Percentiles rank a stretch among this genome's conserved stretches.
Conservation (phyloP, 1,140 invertebrate species). For the Daktulosphaira vitifoliae region DNA sequence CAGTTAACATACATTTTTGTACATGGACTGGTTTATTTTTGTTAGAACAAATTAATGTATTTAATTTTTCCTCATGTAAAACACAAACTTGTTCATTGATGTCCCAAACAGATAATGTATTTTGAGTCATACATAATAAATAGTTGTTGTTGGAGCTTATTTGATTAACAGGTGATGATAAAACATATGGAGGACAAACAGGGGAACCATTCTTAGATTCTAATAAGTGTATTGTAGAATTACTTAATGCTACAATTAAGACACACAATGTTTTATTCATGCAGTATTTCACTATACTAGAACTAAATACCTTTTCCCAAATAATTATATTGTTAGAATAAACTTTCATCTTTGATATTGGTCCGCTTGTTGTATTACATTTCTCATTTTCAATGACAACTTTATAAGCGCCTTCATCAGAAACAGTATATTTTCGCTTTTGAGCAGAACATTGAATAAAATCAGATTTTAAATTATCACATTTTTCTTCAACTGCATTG, state of each 20-base stretch:
- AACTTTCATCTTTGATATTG: constrained; percentile 18
- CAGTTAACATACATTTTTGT: constrained; percentile 50
- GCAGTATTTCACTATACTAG: constrained; percentile 15
- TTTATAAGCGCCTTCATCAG: neutral
- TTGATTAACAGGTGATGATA: neutral
- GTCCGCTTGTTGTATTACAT: neutral
- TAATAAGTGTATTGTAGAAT: constrained; percentile 14
- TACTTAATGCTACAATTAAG: constrained; percentile 15
- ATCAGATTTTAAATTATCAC: neutral
- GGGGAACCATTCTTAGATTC: neutral
- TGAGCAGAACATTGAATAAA: neutral
- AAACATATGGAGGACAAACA: constrained; percentile 21
- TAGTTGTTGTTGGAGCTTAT: constrained; percentile 6
- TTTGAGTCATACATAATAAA: neutral
- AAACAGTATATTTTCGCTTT: neutral
- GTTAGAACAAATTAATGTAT: constrained; percentile 37
- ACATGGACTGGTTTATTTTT: constrained; percentile 46
- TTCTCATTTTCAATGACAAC: constrained; percentile 23
- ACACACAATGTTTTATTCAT: constrained; percentile 15
- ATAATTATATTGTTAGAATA: neutral
- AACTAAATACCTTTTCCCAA: constrained; percentile 26
- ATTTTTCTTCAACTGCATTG: neutral
- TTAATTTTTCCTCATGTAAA: constrained; percentile 17
- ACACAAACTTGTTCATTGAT: constrained; percentile 34
- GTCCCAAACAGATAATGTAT: constrained; percentile 24